Conservation (phyloP, 2,113 vertebrate genomes). For the Seriola aureovittata region DNA sequence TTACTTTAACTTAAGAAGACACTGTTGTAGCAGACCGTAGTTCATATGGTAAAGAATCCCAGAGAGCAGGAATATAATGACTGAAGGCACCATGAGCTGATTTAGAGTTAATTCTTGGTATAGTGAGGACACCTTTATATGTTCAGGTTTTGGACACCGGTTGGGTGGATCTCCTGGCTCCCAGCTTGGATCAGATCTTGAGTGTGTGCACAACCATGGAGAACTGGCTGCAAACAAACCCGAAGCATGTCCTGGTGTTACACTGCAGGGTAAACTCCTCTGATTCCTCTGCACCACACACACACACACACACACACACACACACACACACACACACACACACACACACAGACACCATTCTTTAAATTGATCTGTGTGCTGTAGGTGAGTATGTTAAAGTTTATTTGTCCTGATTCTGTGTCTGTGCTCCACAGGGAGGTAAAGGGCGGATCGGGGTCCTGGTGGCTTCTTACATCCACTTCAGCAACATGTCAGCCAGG, state of each 20-base stretch:
- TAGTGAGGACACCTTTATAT: too few relatives aligned
- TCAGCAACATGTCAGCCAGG: conserved; percentile 91
- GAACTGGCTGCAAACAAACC: conserved; percentile 89
- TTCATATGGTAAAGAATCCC: too few relatives aligned
- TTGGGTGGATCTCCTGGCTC: conserved; percentile 91
- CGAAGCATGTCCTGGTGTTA: conserved; percentile 90
- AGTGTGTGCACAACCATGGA: conserved; percentile 91
- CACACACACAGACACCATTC: not conserved
- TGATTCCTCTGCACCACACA: not conserved
- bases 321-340: not conserved
- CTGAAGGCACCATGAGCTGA: too few relatives aligned
- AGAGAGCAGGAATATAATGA: too few relatives aligned
- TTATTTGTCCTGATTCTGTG: conserved; percentile 1
- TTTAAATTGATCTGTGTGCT: not conserved
- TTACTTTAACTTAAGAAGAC: too few relatives aligned
- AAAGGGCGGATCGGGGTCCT: conserved; percentile 92
- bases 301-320: not conserved
- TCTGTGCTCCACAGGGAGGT: conserved; percentile 83
- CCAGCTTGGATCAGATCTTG: conserved; percentile 89
- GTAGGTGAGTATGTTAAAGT: not conserved
- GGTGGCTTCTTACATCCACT: conserved; percentile 93
- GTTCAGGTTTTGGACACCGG: conserved; percentile 90
- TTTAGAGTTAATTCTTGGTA: too few relatives aligned
- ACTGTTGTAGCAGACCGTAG: too few relatives aligned
- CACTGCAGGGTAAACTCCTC: conserved; percentile 89